phyloP scores from a whole-genome alignment of 92 coral and sea anemone genomes.

The Muricea muricata region DNA sequence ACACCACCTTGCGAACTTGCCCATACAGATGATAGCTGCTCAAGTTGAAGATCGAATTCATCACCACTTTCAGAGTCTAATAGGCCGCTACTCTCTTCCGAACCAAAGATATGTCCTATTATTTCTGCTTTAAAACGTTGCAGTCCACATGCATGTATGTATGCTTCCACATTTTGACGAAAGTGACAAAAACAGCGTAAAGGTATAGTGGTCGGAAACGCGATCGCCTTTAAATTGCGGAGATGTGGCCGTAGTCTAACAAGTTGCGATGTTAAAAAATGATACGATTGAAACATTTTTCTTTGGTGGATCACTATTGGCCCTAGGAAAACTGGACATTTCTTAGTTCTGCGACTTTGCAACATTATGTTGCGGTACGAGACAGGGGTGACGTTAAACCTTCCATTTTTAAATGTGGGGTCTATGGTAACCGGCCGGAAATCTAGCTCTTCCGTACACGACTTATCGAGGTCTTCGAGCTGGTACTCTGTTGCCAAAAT shows the following conservation, averaged over 20 bases:
- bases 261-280: too few species aligned
- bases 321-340: constrained; percentile 42
- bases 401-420: constrained; percentile 68
- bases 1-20: constrained; percentile 33
- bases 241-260: too few species aligned
- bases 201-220: too few species aligned
- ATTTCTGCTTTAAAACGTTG: background rate
- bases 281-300: constrained; percentile 25
- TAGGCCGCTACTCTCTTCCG: constrained; percentile 39
- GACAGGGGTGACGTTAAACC: constrained; percentile 60
- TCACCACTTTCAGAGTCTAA: constrained; percentile 19
- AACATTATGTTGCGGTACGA: constrained; percentile 49
- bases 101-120: constrained; percentile 16
- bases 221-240: too few species aligned
- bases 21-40: constrained; percentile 54
- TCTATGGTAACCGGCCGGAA: constrained; percentile 50
- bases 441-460: constrained; percentile 42
- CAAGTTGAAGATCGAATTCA: constrained; percentile 44
- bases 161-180: too few species aligned
- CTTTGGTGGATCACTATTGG: constrained; percentile 60
- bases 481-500: constrained; percentile 61
- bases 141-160: too few species aligned
- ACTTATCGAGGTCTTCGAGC: constrained; percentile 43
- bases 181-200: too few species aligned
- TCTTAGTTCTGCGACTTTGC: constrained; percentile 6